phyloP scores from a whole-genome alignment of 2,797 vertebrate species.

The Trachops cirrhosus region DNA sequence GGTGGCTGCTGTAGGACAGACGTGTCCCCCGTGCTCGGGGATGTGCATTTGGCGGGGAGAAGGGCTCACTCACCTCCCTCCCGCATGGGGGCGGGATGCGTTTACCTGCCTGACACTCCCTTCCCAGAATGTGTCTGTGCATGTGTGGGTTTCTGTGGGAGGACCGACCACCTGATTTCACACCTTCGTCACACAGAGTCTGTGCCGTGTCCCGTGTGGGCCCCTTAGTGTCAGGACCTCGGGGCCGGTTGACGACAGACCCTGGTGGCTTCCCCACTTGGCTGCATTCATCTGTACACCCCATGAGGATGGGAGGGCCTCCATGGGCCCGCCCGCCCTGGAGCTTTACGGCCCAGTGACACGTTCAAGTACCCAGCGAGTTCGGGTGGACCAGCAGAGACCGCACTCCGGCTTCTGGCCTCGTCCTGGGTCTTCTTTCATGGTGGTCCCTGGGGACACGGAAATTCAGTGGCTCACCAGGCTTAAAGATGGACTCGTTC shows the following conservation, averaged over 20 bases:
- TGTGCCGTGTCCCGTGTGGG: accelerated
- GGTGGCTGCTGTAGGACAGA: background rate
- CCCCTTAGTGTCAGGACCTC: background rate
- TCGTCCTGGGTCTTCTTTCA: background rate
- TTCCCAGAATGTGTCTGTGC: background rate
- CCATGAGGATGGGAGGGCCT: background rate
- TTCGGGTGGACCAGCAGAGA: background rate
- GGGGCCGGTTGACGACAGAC: background rate
- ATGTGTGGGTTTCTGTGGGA: background rate
- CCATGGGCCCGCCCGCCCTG: background rate
- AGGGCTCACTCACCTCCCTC: background rate
- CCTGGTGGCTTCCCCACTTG: background rate
- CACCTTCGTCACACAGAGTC: background rate
- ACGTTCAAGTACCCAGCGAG: background rate
- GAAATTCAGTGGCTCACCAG: background rate
- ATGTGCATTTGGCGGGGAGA: background rate
- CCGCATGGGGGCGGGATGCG: background rate
- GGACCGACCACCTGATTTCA: background rate
- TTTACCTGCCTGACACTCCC: background rate
- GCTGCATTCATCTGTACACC: background rate
- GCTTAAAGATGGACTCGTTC: background rate
- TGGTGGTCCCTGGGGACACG: background rate
- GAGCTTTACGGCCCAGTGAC: background rate
- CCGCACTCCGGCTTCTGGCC: background rate
- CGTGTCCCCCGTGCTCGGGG: background rate